Conservation (phyloP, 2,888 invertebrate species). For the Parnassius mnemosyne region DNA sequence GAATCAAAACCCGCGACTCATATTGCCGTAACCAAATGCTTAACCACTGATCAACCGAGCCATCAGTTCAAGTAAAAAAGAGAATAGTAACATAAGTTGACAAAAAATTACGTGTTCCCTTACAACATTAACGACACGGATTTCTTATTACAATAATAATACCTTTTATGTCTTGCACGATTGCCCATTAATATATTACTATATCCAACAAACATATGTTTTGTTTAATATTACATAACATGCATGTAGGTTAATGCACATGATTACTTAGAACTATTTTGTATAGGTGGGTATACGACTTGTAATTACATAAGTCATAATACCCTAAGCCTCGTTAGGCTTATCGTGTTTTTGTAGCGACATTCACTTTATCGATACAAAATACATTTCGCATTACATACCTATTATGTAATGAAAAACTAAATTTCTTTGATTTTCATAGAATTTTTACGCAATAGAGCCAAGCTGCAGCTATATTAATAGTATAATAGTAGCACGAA, state of each 20-base stretch:
- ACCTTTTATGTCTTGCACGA: conserved; percentile 3
- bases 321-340: conserved; percentile 4
- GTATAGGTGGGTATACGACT: conserved; percentile 8
- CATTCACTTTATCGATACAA: conserved; percentile 1
- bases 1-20: too few species aligned
- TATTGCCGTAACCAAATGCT: too few species aligned
- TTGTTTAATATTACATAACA: background rate
- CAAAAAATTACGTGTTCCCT: too few species aligned
- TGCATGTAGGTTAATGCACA: conserved; percentile 19
- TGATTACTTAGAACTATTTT: conserved; percentile 17
- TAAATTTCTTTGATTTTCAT: background rate
- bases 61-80: too few species aligned
- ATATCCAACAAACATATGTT: too few species aligned
- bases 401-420: background rate
- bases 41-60: too few species aligned
- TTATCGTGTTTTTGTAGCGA: conserved; percentile 16
- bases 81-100: too few species aligned
- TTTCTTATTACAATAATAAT: too few species aligned
- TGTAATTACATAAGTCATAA: conserved; percentile 21
- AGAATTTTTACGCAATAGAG: too few species aligned
- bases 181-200: background rate
- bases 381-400: background rate
- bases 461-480: too few species aligned
- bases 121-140: too few species aligned
- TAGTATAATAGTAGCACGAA: too few species aligned